Conservation (phyloP, 2,113 vertebrate species). For the Dermatemys mawii region DNA sequence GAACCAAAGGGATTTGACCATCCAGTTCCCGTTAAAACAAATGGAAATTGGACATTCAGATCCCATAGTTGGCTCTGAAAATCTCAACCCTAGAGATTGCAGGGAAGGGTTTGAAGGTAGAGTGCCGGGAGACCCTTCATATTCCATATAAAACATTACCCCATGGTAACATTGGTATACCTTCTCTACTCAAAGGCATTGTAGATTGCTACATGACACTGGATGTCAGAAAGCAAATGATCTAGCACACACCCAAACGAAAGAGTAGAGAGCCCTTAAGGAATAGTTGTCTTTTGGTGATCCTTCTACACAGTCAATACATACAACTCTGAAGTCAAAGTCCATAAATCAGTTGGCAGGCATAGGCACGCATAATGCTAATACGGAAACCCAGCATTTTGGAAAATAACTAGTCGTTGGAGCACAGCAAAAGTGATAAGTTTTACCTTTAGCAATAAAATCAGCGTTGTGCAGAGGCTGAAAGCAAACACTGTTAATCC, state of each 20-base stretch:
- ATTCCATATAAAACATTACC: neutral
- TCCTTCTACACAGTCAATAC: neutral
- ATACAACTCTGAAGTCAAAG: neutral
- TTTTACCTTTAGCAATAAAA: neutral
- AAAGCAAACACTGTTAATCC: neutral
- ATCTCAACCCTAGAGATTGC: neutral
- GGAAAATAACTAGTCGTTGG: fast-evolving
- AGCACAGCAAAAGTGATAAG: neutral
- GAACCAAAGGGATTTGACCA: neutral
- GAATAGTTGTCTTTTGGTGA: neutral
- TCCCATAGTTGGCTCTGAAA: neutral
- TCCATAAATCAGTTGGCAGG: neutral
- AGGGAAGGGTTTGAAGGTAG: neutral
- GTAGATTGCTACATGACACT: neutral
- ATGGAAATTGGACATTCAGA: neutral
- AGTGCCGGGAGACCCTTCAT: neutral
- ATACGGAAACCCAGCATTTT: neutral
- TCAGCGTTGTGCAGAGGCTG: neutral
- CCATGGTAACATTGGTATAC: neutral
- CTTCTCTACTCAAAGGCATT: neutral
- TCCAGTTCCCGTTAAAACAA: neutral
- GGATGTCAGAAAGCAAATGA: neutral
- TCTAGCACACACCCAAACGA: neutral
- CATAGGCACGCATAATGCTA: neutral
- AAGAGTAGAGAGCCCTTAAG: neutral